A percentile compares a stretch with the other conserved stretches of the same genome.
phyloP scores from a whole-genome alignment of 1,140 invertebrate genomes.

The Adoxophyes honmai region DNA sequence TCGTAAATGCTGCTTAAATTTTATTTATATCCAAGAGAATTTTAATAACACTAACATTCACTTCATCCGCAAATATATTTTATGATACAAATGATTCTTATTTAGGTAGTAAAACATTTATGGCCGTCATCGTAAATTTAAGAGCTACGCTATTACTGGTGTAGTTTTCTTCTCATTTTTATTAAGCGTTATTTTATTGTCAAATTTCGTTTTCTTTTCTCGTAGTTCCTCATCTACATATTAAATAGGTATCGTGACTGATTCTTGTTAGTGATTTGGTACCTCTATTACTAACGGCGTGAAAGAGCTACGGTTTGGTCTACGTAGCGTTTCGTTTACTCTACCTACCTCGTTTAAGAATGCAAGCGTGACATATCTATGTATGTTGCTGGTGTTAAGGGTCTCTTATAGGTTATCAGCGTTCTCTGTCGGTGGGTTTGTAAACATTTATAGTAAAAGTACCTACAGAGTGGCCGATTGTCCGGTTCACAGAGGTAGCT shows the following conservation, averaged over 20 bases:
- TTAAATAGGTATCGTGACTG: too few relatives aligned
- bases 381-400: too few relatives aligned
- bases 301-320: too few relatives aligned
- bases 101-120: conserved; percentile 15
- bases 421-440: neutral
- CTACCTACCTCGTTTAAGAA: too few relatives aligned
- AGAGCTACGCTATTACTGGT: neutral
- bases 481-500: neutral
- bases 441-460: conserved; percentile 2
- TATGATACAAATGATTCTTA: conserved; percentile 12
- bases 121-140: conserved; percentile 4
- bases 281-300: too few relatives aligned
- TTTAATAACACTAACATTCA: conserved; percentile 1
- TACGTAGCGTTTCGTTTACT: too few relatives aligned
- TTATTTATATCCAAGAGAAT: neutral
- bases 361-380: too few relatives aligned
- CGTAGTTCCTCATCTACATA: neutral
- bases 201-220: neutral
- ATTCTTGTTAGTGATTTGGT: too few relatives aligned
- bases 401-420: neutral
- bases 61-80: conserved; percentile 13
- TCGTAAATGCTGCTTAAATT: neutral
- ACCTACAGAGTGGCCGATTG: neutral
- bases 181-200: neutral
- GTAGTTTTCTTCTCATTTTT: neutral